Evolutionary conservation across 2,113 vertebrate species (phyloP), one percentile per base, ranked within the genome.

Genomic region (Apaloderma vittatum): DNA sequence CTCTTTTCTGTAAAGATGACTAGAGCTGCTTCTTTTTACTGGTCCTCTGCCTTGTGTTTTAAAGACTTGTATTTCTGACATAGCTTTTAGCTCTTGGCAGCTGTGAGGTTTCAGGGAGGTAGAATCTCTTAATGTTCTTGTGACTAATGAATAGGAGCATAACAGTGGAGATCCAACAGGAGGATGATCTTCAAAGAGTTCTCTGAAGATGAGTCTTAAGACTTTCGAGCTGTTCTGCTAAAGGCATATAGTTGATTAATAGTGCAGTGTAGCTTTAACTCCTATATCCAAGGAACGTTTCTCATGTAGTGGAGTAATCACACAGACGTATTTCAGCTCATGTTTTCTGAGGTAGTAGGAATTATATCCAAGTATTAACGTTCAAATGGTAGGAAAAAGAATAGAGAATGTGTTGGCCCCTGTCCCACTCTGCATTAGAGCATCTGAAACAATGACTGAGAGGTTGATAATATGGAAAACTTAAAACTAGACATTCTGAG

Each of bases 31-130:
- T 23, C 45, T 93, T 78, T 49, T 70, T 30, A 27, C 36, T 84
- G 48, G 29, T 71, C 32, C 21, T 21, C 6, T 18, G 79, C 32
- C 30, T 11, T n/a, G 58, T 72, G 34, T 75, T 86, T 68, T 13
- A 84, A 59, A 85, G 30, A 46, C 36, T 83, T 65, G 15, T n/a
- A 30, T 90, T 93, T 91, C 76, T 94, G 45, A 90, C 91, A 29
- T 24, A 51, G 62, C 68, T 93, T 94, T 83, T 89, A 95, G 58
- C 37, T 80, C 36, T 62, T 3, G 3, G 66, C 36, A 88, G 49
- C 82, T 73, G 40, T 88, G 78, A 86, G 36, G 58, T 68, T 82
- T 49, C 71, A 76, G 82, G 62, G 49, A 80, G 71, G 67, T 23
- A 86, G 58, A 73, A 88, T 83, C 23, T 91, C 23, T 92, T 58